A percentile compares a stretch with the other conserved stretches of the same genome.
phyloP scores from a whole-genome alignment of 2,113 vertebrate species.

The Scartelaos histophorus region DNA sequence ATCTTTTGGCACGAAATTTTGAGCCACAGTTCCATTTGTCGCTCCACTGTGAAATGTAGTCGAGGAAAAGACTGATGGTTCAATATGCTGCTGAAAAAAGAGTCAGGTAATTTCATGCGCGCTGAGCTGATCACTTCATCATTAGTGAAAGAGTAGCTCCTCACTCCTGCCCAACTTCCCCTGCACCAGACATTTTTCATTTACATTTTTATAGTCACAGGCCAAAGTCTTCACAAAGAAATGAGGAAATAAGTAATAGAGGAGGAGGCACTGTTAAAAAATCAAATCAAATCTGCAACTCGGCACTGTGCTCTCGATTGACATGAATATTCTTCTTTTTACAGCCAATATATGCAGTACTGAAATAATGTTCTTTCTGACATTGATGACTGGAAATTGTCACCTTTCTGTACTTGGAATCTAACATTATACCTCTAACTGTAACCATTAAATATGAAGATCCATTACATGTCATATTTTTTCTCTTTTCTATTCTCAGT shows the following conservation, averaged over 20 bases:
- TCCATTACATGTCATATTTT: neutral
- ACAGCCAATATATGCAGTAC: neutral
- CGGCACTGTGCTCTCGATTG: neutral
- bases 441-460: neutral
- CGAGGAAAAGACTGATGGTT: constrained; percentile 60
- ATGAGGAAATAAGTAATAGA: neutral
- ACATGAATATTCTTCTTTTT: neutral
- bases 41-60: constrained; percentile 58
- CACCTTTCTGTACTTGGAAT: no score
- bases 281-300: neutral
- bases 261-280: no score
- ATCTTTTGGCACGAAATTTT: neutral
- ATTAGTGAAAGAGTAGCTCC: constrained; percentile 58
- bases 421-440: neutral
- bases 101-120: constrained; percentile 74
- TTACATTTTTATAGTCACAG: constrained; percentile 24
- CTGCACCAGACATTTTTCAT: constrained; percentile 36
- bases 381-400: neutral
- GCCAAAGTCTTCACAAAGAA: constrained; percentile 4
- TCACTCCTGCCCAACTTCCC: constrained; percentile 41
- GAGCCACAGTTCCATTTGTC: constrained; percentile 7
- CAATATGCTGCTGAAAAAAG: constrained; percentile 44
- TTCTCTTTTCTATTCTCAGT: no score
- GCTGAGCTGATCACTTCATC: constrained; percentile 69
- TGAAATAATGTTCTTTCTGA: neutral